phyloP scores from a whole-genome alignment of 2,888 invertebrate species.

The Tryphoninae sp. region DNA sequence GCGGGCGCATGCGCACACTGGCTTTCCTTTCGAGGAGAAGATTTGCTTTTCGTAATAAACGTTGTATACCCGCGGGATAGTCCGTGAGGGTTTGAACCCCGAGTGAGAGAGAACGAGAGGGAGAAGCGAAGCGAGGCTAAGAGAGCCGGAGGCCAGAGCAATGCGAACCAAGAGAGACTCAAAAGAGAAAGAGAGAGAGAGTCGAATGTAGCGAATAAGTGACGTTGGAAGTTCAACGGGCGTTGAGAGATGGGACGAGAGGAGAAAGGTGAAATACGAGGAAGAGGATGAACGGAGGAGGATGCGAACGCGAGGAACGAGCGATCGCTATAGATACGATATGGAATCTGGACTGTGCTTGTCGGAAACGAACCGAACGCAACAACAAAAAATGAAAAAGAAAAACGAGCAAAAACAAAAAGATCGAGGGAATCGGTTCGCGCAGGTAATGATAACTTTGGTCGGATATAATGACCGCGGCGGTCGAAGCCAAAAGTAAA shows the following conservation, averaged over 20 bases:
- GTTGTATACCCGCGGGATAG: constrained; percentile 48
- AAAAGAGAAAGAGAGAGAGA: neutral
- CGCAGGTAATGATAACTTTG: constrained; percentile 79
- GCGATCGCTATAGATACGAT: constrained; percentile 50
- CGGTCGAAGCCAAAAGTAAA: constrained; percentile 64
- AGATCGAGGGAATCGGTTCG: constrained; percentile 66
- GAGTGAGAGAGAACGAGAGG: constrained; percentile 10
- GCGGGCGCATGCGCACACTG: neutral
- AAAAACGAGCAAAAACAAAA: constrained; percentile 51
- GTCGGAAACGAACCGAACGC: constrained; percentile 55
- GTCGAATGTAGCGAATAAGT: constrained; percentile 56
- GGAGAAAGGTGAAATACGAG: constrained; percentile 49
- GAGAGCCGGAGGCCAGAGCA: constrained; percentile 40
- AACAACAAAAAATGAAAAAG: constrained; percentile 23
- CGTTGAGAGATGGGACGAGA: constrained; percentile 56
- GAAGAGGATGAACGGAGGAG: constrained; percentile 56
- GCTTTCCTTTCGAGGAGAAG: constrained; percentile 43
- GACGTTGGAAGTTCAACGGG: constrained; percentile 46
- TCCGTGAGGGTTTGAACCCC: constrained; percentile 41
- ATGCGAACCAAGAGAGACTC: neutral
- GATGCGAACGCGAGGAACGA: constrained; percentile 57
- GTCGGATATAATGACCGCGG: constrained; percentile 76
- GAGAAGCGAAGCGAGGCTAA: constrained; percentile 24
- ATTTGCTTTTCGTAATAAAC: constrained; percentile 67
- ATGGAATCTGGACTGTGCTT: constrained; percentile 35